phyloP scores from a whole-genome alignment of 2,888 invertebrate genomes.

The Synanthedon formicaeformis region DNA sequence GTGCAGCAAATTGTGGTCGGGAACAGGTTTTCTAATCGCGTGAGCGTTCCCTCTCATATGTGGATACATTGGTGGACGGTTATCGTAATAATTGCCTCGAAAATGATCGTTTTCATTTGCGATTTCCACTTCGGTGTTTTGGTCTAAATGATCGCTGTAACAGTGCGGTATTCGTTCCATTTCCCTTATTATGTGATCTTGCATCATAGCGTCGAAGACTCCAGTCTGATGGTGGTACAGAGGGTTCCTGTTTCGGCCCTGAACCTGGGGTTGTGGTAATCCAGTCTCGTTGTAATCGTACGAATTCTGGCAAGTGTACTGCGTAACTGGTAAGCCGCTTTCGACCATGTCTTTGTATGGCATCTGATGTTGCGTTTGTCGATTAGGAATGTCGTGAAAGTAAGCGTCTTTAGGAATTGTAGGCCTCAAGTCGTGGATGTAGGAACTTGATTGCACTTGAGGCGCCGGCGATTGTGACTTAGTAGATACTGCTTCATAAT shows the following conservation, averaged over 20 bases:
- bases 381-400: constrained; percentile 71
- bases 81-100: constrained; percentile 51
- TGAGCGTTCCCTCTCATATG: constrained; percentile 24
- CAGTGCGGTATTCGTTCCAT: constrained; percentile 63
- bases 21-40: constrained; percentile 38
- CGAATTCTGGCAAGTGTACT: constrained; percentile 29
- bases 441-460: constrained; percentile 22
- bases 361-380: constrained; percentile 41
- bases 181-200: constrained; percentile 62
- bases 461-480: constrained; percentile 53
- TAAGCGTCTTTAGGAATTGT: constrained; percentile 73
- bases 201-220: constrained; percentile 66
- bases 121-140: constrained; percentile 61
- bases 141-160: constrained; percentile 57
- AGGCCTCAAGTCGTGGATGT: constrained; percentile 33
- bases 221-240: constrained; percentile 55
- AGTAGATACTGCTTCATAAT: constrained; percentile 68
- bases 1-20: constrained; percentile 55
- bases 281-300: constrained; percentile 47
- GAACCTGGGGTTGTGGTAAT: constrained; percentile 35
- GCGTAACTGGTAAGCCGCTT: constrained; percentile 34
- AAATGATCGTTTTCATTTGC: constrained; percentile 55
- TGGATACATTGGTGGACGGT: constrained; percentile 42
- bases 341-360: constrained; percentile 41
- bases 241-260: constrained; percentile 52